Evolutionary conservation across 2,113 vertebrate species (phyloP), one percentile per base, ranked within the genome.

Genomic region (Corythoichthys haematopterus): DNA sequence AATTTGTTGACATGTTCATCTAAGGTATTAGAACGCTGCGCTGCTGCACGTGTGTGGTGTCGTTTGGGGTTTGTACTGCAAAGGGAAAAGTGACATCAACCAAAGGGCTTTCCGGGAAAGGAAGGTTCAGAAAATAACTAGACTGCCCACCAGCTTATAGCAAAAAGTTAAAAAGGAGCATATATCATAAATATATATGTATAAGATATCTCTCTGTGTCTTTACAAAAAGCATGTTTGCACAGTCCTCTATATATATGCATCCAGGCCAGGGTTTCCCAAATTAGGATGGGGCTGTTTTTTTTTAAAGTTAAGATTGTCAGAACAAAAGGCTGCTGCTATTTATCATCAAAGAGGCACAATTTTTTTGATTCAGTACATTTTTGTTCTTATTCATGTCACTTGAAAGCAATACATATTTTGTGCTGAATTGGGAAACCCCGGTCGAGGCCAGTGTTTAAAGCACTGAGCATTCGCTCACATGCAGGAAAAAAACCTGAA

Each of bases 81-180:
- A 53, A 13, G 52, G 52, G 20, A 12, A 33, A 82, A 65, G 68
- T 79, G 75, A 69, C 77, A 65, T 84, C 79, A 86, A 79, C 87
- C 81, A 83, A 3, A 2, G 51, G 46, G 51, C 2, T 33, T 56
- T 35, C 33, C 35, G 55, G 6, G 63, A 6, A 70, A 70, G 67
- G 77, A 71, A 69, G 70, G 75, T 80, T 92, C 90, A 90, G 79
- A 91, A 92, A 92, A 91, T 90, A 91, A 92, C 91, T 91, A 90
- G 90, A 91, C 91, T 92, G 91, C 90, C 90, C 80, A 81, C 66
- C 60, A 85, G 84, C 80, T 83, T 60, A 83, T 81, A 81, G 87
- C 76, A 90, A 84, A 88, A 60, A 20, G 80, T 79, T 83, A 76
- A 84, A 88, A 90, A 90, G 80, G 88, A 90, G 84, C 85, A 88